These are phyloP conservation scores for Macrosteles quadrilineatus DNA, from an alignment of 1,140 invertebrate species.

Conservation along the genomic window DNA sequence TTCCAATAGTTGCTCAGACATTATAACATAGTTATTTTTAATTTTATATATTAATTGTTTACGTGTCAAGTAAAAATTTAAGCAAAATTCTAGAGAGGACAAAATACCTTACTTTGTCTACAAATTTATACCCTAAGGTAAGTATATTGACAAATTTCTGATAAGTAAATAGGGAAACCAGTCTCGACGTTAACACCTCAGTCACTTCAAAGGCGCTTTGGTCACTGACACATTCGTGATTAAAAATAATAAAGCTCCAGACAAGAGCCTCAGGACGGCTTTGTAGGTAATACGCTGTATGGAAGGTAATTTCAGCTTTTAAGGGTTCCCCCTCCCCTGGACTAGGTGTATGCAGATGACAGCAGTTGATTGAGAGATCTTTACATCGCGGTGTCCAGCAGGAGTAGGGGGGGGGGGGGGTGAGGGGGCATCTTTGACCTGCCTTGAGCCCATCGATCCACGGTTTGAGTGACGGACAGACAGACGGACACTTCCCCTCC, in stretches of 20 bases:
- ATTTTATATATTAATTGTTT: too few relatives aligned
- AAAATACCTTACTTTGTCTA: too few relatives aligned
- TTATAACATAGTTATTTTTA: too few relatives aligned
- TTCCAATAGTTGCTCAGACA: too few relatives aligned
- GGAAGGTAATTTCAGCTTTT: neutral
- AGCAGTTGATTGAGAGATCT: conserved; percentile 38
- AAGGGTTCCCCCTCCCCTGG: neutral
- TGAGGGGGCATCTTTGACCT: conserved; percentile 54
- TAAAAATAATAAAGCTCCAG: neutral
- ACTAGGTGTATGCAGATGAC: conserved; percentile 44
- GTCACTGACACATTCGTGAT: neutral
- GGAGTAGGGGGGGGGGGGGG: conserved; percentile 19
- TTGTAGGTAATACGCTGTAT: neutral
- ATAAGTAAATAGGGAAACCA: too few relatives aligned
- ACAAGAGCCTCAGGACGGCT: neutral
- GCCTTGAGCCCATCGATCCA: conserved; percentile 46
- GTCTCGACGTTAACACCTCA: too few relatives aligned
- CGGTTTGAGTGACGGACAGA: conserved; percentile 52
- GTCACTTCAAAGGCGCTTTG: too few relatives aligned
- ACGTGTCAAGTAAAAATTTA: too few relatives aligned
- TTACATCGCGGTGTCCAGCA: conserved; percentile 36
- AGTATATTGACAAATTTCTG: too few relatives aligned
- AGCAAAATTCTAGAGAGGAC: too few relatives aligned
- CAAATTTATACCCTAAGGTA: too few relatives aligned
- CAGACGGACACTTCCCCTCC: neutral